Conservation (phyloP, 2,113 vertebrate genomes). For the Laticauda laticaudata region DNA sequence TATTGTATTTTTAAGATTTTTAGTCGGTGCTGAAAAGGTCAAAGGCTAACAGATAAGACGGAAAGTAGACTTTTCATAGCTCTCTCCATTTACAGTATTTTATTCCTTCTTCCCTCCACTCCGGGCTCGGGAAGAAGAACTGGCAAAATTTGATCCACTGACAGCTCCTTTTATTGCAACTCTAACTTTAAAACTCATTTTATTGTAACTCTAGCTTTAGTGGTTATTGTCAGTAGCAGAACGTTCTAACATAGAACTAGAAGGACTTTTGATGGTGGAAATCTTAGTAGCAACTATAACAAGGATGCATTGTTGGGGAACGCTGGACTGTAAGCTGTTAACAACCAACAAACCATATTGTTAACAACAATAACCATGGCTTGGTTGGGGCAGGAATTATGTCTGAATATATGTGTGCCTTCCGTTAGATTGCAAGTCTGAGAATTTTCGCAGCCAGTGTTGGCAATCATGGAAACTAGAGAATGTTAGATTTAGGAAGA, state of each 20-base stretch:
- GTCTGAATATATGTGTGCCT: neutral
- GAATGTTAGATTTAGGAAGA: neutral
- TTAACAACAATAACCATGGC: neutral
- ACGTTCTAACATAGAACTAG: neutral
- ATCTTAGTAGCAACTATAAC: neutral
- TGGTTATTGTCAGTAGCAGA: neutral
- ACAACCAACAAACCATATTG: neutral
- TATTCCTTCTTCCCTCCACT: neutral
- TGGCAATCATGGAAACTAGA: neutral
- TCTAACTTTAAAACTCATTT: neutral
- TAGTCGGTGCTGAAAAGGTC: neutral
- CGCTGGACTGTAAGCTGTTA: neutral
- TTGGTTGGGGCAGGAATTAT: neutral
- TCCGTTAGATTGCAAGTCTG: neutral
- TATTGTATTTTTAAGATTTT: neutral
- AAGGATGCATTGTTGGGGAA: neutral
- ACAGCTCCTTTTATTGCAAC: neutral
- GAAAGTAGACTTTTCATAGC: neutral
- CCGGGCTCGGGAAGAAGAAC: neutral
- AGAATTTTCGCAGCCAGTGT: neutral
- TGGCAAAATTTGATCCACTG: neutral
- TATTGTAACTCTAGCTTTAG: neutral
- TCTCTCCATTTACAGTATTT: neutral
- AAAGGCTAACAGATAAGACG: neutral
- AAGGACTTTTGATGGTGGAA: neutral